Percentiles rank a stretch among this genome's conserved stretches.
These are phyloP conservation scores for Aphrophora alni DNA, from an alignment of 2,888 invertebrate species.

Conservation along the genomic window DNA sequence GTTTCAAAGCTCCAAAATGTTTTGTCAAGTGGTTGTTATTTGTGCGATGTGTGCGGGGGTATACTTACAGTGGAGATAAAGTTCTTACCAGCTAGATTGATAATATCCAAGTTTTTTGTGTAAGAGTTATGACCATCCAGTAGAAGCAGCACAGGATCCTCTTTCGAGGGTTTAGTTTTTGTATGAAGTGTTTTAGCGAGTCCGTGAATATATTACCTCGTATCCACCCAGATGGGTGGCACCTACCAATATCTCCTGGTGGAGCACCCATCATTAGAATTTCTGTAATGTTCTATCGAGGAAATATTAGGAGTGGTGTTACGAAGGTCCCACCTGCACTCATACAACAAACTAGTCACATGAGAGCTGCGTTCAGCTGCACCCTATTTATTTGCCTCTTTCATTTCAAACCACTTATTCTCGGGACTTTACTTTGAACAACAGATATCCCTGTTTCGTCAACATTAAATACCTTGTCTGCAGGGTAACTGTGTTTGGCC, in stretches of 20 bases:
- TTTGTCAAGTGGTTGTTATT: constrained; percentile 38
- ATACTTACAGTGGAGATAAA: constrained; percentile 28
- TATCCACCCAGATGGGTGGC: constrained; percentile 53
- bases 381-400: constrained; percentile 54
- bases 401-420: constrained; percentile 52
- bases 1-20: constrained; percentile 39
- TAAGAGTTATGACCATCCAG: constrained; percentile 49
- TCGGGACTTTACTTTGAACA: constrained; percentile 49
- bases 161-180: constrained; percentile 36
- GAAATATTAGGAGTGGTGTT: constrained; percentile 55
- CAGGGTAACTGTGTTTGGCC: constrained; percentile 47
- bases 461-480: constrained; percentile 51
- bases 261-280: constrained; percentile 54
- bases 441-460: constrained; percentile 52
- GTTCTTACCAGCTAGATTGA: constrained; percentile 35
- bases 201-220: constrained; percentile 52
- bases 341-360: constrained; percentile 52
- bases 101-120: constrained; percentile 31
- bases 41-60: constrained; percentile 39
- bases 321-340: constrained; percentile 53
- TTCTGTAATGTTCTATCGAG: constrained; percentile 52
- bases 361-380: constrained; percentile 54
- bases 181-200: constrained; percentile 53
- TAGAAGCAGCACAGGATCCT: constrained; percentile 7
- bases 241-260: constrained; percentile 49